Evolutionary conservation across 2,797 vertebrate species (phyloP), one percentile per base, ranked within the genome.

Genomic region (Hozukius guyotensis): DNA sequence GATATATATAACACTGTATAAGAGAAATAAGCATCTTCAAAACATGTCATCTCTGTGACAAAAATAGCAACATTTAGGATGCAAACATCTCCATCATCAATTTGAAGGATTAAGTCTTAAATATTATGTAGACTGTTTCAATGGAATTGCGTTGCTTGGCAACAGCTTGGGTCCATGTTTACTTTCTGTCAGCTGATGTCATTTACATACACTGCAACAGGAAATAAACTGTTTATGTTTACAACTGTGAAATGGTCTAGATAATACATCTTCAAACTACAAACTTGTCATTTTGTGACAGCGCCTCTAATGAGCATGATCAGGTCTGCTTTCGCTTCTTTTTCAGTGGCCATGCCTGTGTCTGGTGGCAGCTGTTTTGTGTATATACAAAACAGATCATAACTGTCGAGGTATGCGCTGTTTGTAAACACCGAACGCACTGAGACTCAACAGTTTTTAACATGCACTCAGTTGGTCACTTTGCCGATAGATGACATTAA

Each of bases 341-440:
- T 29, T 49, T 75, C 69, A 72, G 0, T 62, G 42, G 61, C 11
- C 34, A 32, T 29, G 6, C 29, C 49, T 65, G 55, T 29, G 55
- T 69, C 25, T 27, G 46, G 5, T 46, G 46, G 59, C 38, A 63
- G 20, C 75, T 88, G 74, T 72, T 92, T 90, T 91, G 83, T 86
- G 13, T 87, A 85, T 87, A 92, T 78, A 81, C 84, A 92, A 90
- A 92, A 78, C 2, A 87, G 87, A 56, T 77, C 2, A 53, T 84
- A 82, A 78, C 77, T 72, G 62, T 63, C 11, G 29, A 80, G 77
- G 57, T 70, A 74, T 64, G 46, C 9, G 18, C 60, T 70, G 22
- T 72, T 86, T 70, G 34, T 62, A 63, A 78, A 83, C 53, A 82
- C 67, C 6, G 68, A 20, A 29, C 2, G 3, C 34, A 22, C 22